Percentiles rank a stretch among this genome's conserved stretches.
phyloP scores from a whole-genome alignment of 1,140 invertebrate genomes.

The Cyphomyrmex costatus region DNA sequence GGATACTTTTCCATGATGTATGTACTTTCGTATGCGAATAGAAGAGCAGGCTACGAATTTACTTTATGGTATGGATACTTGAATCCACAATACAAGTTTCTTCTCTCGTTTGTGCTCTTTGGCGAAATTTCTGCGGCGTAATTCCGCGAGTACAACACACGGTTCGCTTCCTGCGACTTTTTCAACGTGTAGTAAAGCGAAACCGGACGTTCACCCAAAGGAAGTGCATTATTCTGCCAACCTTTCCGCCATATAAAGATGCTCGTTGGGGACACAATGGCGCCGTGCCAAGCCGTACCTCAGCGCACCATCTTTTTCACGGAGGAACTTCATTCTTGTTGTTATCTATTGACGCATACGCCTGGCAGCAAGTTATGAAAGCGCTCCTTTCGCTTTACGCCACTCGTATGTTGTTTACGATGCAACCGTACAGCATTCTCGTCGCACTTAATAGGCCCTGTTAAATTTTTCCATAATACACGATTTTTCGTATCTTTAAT shows the following conservation, averaged over 20 bases:
- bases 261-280: slow-evolving; percentile 67
- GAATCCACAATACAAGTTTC: slow-evolving; percentile 45
- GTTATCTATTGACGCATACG: slow-evolving; percentile 61
- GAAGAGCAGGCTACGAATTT: not conserved
- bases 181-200: slow-evolving; percentile 67
- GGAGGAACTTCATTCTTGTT: slow-evolving; percentile 60
- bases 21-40: not conserved
- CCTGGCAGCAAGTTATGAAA: slow-evolving; percentile 48
- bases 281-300: slow-evolving; percentile 66
- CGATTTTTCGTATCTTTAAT: not conserved
- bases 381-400: slow-evolving; percentile 39
- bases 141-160: slow-evolving; percentile 50
- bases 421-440: slow-evolving; percentile 4
- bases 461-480: slow-evolving; percentile 12
- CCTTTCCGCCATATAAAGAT: slow-evolving; percentile 67
- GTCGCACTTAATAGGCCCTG: not conserved
- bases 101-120: slow-evolving; percentile 10
- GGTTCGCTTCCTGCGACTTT: slow-evolving; percentile 71
- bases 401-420: slow-evolving; percentile 44
- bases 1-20: not conserved
- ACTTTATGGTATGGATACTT: slow-evolving; percentile 35
- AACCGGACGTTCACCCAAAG: slow-evolving; percentile 61
- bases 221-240: slow-evolving; percentile 73
- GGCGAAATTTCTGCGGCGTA: slow-evolving; percentile 55
- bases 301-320: slow-evolving; percentile 62